Evolutionary conservation across 2,888 invertebrate species (phyloP), one percentile per base, ranked within the genome.

Genomic region (Leptura quadrifasciata): DNA sequence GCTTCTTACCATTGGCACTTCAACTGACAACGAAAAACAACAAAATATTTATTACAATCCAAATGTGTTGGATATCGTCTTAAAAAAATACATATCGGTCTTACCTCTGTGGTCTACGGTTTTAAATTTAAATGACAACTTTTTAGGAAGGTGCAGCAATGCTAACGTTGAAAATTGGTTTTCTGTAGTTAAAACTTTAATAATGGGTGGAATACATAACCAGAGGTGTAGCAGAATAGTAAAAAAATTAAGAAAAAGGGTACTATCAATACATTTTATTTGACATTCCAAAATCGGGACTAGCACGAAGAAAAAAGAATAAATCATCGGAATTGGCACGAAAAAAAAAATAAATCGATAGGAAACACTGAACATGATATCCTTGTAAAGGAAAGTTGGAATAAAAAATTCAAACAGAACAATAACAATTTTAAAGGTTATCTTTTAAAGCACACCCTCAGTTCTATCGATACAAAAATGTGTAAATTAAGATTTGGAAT

Each of bases 101-200:
- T 31, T 68, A 0, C 55, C 18, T 5, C 17, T 68, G 2, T 68
- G 68, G 57, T 24, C 67, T 12, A 18, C 24, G 20, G 54, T 67
- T 52, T 52, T 67, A 24, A 10, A 47, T 21, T 17, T 52, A n/a
- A 21, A 67, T 52, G 67, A 20, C 9, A 47, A 47, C 12, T 24
- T n/a, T 9, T 17, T 18, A n/a, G 17, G 17, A 55, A 67, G 52
- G 17, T 24, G 24, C 21, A 55, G 57, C 31, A 35, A 68, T 27
- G 52, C 68, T 9, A 68, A 68, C 55, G 68, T 68, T 12, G 68
- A 63, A 27, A 63, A 61, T 15, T 72, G 71, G 71, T 72, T 72
- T 61, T 63, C 55, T 0, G 31, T 63, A 2, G 71, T 63, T 12
- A 71, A 52, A 24, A 71, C 60, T 61, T 9, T 71, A 52, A 61